Base-by-base conservation (phyloP, 2,888 invertebrate species). In the Sinohyriopsis cumingii region DNA sequence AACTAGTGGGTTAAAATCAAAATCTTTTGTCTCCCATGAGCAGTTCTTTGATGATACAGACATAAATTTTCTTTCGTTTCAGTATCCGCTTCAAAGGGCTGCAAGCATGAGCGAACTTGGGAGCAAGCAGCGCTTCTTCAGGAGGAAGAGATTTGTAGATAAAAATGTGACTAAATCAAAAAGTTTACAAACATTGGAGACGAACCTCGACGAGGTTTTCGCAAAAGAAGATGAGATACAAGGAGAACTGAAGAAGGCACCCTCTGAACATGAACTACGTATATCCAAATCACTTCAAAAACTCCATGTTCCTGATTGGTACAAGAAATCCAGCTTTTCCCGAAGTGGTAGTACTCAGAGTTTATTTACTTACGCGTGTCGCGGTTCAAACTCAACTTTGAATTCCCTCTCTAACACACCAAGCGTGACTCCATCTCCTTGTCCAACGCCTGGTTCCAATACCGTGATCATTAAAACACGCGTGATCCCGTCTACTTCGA, bases 271-370 rank as follows among this genome's bases (percentile, higher is more conserved):
- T 92, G 97, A 98, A 91, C 92, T 97, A 80, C 93, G 97, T 82
- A 95, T 98, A 76, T 96, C 96, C 91, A 94, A 96, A 84, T 97
- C 97, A 67, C 91, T 98, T 87, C 96, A 97, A 91, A 95, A 96
- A 88, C 94, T 98, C 84, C 95, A 96, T 91, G 94, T 98, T 78
- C 98, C 98, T 75, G 96, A 97, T 90, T 98, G 98, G 98, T 97
- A 94, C 92, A 94, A 94, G 89, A 94, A 84, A 67, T 89, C 89
- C n/a, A 83, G 78, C 68, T 78, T 87, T 68, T 84, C 84, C 67
- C 82, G 85, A 60, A 84, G 84, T 70, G 84, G 82, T 59, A 85
- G 84, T 71, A 85, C 83, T 62, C 80, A 84, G 61, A 83, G 85
- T 70, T 69, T 82, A 63, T 80, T 80, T 67, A 77, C 76, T 22